Percentiles rank a stretch among this genome's conserved stretches.
phyloP scores from a whole-genome alignment of 2,888 invertebrate genomes.

The Coenonympha glycerion region DNA sequence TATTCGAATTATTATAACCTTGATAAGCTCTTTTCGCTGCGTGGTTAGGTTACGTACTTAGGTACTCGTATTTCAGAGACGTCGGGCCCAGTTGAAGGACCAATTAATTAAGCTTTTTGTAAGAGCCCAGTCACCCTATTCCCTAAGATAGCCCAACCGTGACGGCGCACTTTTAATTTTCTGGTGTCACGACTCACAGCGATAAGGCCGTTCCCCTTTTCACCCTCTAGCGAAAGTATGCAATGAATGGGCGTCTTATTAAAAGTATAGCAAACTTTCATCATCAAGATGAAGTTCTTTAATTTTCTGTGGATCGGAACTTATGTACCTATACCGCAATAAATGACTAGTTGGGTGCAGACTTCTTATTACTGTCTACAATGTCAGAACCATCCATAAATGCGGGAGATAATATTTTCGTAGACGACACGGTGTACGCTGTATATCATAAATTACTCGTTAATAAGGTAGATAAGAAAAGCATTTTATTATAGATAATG shows the following conservation, averaged over 20 bases:
- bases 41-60: too few relatives aligned
- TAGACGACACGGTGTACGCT: too few relatives aligned
- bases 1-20: neutral
- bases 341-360: too few relatives aligned
- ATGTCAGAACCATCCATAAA: too few relatives aligned
- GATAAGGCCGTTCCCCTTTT: constrained; percentile 59
- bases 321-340: too few relatives aligned
- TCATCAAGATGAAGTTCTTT: constrained; percentile 52
- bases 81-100: constrained; percentile 39
- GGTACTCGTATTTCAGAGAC: constrained; percentile 25
- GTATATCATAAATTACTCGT: too few relatives aligned
- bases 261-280: constrained; percentile 64
- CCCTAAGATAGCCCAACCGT: constrained; percentile 60
- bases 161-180: constrained; percentile 71
- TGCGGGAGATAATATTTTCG: too few relatives aligned
- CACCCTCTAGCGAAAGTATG: constrained; percentile 50
- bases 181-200: constrained; percentile 66
- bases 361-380: too few relatives aligned
- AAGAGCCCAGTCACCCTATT: constrained; percentile 64
- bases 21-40: neutral
- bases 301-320: constrained; percentile 44
- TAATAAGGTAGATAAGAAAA: too few relatives aligned
- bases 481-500: too few relatives aligned
- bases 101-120: constrained; percentile 67
- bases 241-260: constrained; percentile 68